phyloP scores from a whole-genome alignment of 2,888 invertebrate species.

The Spatulosminthurus flaviceps region DNA sequence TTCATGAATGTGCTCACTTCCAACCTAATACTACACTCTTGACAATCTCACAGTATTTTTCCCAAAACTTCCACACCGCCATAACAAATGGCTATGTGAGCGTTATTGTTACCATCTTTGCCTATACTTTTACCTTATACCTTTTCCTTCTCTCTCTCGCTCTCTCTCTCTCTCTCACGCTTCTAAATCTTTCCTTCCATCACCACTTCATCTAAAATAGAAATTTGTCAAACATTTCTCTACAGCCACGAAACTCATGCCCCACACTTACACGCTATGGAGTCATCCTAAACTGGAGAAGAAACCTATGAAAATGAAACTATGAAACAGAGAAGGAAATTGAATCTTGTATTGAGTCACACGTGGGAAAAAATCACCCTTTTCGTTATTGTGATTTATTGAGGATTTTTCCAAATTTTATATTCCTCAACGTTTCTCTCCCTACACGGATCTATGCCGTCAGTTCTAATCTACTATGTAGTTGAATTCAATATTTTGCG shows the following conservation, averaged over 20 bases:
- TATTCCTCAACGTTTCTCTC: not conserved
- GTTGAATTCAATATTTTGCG: no score
- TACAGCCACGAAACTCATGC: not conserved
- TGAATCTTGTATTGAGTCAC: not conserved
- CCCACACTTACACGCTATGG: not conserved
- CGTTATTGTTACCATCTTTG: not conserved
- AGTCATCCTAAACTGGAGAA: not conserved
- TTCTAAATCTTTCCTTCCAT: not conserved
- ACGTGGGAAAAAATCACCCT: no score
- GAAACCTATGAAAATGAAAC: no score
- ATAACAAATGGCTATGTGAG: not conserved
- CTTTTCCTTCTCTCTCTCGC: not conserved
- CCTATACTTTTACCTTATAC: not conserved
- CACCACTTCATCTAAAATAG: conserved; percentile 11
- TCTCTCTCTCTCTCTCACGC: not conserved
- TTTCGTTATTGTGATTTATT: not conserved
- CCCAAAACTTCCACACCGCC: not conserved
- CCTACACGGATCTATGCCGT: no score
- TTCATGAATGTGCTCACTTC: conserved; percentile 14
- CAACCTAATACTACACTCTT: conserved; percentile 18
- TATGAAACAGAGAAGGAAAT: not conserved
- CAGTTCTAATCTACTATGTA: no score
- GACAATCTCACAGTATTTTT: conserved; percentile 2
- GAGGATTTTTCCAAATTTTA: not conserved
- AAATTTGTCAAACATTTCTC: not conserved